Evolutionary conservation across 2,113 vertebrate genomes (phyloP).

Genomic region (Glaucomys volans): DNA sequence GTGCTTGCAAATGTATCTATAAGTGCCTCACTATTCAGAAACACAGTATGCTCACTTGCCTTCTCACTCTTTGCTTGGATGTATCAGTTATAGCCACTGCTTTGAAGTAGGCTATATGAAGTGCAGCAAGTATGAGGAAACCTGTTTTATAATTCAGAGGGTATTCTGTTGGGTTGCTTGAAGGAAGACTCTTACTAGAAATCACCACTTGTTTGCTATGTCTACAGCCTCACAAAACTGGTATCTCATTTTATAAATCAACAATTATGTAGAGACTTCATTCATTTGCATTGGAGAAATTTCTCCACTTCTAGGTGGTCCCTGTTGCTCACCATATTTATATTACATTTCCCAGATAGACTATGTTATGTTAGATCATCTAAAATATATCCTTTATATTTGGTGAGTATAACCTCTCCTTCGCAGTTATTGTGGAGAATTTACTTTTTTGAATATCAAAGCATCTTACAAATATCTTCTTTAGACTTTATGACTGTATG

Average conservation of each 20-base stretch:
- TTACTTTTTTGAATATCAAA: constrained; percentile 33
- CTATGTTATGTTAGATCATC: not conserved
- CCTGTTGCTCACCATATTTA: not conserved
- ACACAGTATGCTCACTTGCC: not conserved
- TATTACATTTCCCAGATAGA: not conserved
- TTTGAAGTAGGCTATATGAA: not conserved
- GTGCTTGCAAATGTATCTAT: not conserved
- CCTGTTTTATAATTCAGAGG: not conserved
- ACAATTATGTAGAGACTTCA: not conserved
- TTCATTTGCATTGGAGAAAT: constrained; percentile 29
- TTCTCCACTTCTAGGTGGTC: not conserved
- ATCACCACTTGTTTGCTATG: not conserved
- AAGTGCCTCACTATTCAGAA: not conserved
- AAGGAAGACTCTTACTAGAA: not conserved
- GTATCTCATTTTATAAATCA: not conserved
- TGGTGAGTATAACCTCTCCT: not conserved
- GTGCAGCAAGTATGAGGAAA: not conserved
- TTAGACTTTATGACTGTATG: not conserved
- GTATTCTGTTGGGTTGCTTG: not conserved
- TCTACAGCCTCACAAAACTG: not conserved
- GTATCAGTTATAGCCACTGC: not conserved
- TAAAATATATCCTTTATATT: constrained; percentile 44
- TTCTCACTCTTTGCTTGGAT: not conserved
- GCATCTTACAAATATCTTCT: constrained; percentile 5
- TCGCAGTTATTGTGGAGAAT: constrained; percentile 23